These are phyloP conservation scores for Saccostrea cuccullata DNA, from an alignment of 1,140 invertebrate genomes.

Conservation along the genomic window DNA sequence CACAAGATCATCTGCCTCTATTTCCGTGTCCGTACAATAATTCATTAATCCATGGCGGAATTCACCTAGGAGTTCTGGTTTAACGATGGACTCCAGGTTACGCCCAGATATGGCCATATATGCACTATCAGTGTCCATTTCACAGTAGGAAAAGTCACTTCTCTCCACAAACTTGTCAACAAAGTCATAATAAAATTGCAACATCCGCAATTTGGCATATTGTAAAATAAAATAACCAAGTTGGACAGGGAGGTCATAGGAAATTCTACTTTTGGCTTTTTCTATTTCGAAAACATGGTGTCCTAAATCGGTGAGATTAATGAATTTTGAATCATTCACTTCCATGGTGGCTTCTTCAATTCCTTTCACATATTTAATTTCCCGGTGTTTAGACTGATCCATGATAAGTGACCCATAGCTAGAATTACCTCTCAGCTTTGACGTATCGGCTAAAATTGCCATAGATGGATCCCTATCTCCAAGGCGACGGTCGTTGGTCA, in stretches of 20 bases:
- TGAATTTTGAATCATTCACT: background rate
- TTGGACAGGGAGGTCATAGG: too few species aligned
- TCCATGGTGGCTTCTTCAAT: background rate
- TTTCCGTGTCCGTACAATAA: background rate
- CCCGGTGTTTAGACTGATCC: conserved; percentile 52
- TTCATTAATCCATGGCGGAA: background rate
- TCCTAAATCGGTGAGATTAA: too few species aligned
- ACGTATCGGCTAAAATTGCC: conserved; percentile 60
- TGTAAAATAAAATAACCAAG: too few species aligned
- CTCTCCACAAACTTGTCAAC: too few species aligned
- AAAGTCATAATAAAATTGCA: too few species aligned
- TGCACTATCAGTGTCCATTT: too few species aligned
- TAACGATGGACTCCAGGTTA: conserved; percentile 35
- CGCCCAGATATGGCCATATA: too few species aligned
- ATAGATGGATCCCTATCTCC: conserved; percentile 53
- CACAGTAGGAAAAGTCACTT: too few species aligned
- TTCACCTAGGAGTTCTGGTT: background rate
- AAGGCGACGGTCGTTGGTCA: conserved; percentile 32
- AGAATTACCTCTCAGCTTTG: conserved; percentile 58
- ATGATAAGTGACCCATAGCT: conserved; percentile 55
- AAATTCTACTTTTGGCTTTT: too few species aligned
- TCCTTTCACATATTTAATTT: conserved; percentile 45
- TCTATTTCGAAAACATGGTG: too few species aligned
- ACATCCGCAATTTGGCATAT: too few species aligned
- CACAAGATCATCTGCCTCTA: too few species aligned